Base-by-base conservation (phyloP, 2,797 vertebrate genomes). In the Tokudaia muenninki region DNA sequence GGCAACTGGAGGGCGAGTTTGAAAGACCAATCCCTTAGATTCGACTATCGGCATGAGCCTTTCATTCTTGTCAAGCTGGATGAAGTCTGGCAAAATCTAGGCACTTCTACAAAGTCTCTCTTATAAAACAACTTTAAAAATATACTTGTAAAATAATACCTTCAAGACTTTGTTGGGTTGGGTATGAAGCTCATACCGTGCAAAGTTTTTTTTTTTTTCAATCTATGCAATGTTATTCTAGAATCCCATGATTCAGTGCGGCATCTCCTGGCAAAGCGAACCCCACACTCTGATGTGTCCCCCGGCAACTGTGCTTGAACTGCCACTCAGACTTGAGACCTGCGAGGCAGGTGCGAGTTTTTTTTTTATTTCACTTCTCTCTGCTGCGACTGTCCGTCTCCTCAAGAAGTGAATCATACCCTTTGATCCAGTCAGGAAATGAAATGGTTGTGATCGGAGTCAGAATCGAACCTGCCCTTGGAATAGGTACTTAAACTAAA, bases 61-160 rank as follows among this genome's bases (percentile, higher is more conserved):
- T 93, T 97, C 97, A 94, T 98, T 97, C 98, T 98, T 52, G 91
- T 98, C 98, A 98, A 98, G 98, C 98, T 98, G 98, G 98, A 98
- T 98, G 98, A 98, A 98, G 97, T 98, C 98, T 99, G 98, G 98
- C 98, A 99, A 99, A 99, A 99, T 99, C 99, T 99, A 99, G 99
- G 99, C 99, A 99, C 99, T 99, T 99, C 98, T 99, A 98, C 99
- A 99, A 99, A 99, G 98, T 99, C 98, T 99, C 98, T 98, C 98
- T 98, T 98, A 99, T 98, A 99, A 98, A 98, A 98, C 97, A 99
- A 99, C 98, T 98, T 98, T 98, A 98, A 98, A 98, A 98, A 98
- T 99, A 99, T 98, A 99, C 97, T 99, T 21, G 91, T 98, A 99
- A 99, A 99, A 99, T 98, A 99, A 98, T 98, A 98, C 99, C 98